Evolutionary conservation across 2,113 vertebrate genomes (phyloP), one percentile per base, ranked within the genome.

Genomic region (Abramis brama): DNA sequence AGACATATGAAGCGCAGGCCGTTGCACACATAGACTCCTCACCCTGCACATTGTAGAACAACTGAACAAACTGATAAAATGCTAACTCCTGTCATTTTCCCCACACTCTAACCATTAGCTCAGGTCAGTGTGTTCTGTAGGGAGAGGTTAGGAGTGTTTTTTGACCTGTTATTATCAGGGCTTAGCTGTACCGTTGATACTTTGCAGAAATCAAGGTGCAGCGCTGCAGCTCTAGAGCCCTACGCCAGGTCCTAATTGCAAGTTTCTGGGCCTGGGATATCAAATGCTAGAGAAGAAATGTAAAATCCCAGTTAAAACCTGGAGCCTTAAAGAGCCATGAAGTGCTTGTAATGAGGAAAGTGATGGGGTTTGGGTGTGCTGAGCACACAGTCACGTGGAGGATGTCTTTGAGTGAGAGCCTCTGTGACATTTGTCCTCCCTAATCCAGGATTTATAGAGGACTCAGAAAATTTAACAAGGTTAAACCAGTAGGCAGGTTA

Each of bases 241-340:
- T 90, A 78, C 86, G 87, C 89, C 59, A 79, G 43, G 84, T 75
- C 86, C 90, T 92, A 90, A 93, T 94, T 95, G 91, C 90, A 91
- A 91, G 90, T 88, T 91, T 89, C 91, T 91, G 92, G 91, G 89
- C 87, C 82, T 90, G 82, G 89, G 90, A 90, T 94, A 92, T 94
- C 91, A 92, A 94, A 91, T 92, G 91, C 87, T 88, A 89, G 86
- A 91, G 91, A 88, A 89, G 88, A 92, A 93, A 93, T 92, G 91
- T 93, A 90, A 95, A 94, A 94, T 93, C 92, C 92, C 90, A 91
- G 93, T 94, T 95, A 94, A 94, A 94, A 91, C 87, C 87, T 89
- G 91, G 88, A 94, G 90, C 89, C 88, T 87, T 91, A 90, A 91
- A 93, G 92, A 93, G 90, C 92, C 92, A 93, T 93, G 92, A 93